A percentile compares a stretch with the other conserved stretches of the same genome.
Evolutionary conservation across 2,888 invertebrate genomes (phyloP).

Genomic region (Calameuta pallipes): DNA sequence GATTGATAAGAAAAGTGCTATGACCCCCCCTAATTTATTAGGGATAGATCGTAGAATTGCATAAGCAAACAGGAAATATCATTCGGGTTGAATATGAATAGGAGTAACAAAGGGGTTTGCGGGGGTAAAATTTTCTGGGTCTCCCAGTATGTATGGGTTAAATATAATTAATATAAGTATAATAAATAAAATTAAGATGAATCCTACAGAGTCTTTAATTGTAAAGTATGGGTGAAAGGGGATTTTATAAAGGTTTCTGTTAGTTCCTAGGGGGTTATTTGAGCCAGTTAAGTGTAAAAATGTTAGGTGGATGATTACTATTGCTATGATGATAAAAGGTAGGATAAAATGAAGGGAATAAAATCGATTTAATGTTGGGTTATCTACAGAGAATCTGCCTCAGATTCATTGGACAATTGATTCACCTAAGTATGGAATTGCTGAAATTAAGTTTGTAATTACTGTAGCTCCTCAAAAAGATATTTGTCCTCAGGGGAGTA

Average conservation of each 20-base stretch:
- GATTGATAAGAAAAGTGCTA: slow-evolving; percentile 76
- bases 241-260: slow-evolving; percentile 76
- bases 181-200: slow-evolving; percentile 70
- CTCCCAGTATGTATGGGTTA: slow-evolving; percentile 73
- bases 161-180: slow-evolving; percentile 69
- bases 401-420: slow-evolving; percentile 78
- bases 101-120: slow-evolving; percentile 79
- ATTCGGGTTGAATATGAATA: slow-evolving; percentile 84
- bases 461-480: slow-evolving; percentile 84
- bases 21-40: slow-evolving; percentile 82
- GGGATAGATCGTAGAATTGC: slow-evolving; percentile 84
- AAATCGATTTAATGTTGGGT: slow-evolving; percentile 81
- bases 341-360: slow-evolving; percentile 80
- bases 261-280: slow-evolving; percentile 75
- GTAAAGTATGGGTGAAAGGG: slow-evolving; percentile 77
- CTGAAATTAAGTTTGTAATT: slow-evolving; percentile 81
- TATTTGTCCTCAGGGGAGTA: slow-evolving; percentile 84
- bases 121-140: slow-evolving; percentile 80
- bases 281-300: slow-evolving; percentile 78
- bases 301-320: slow-evolving; percentile 74
- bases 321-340: slow-evolving; percentile 75
- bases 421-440: slow-evolving; percentile 76
- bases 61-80: slow-evolving; percentile 87
- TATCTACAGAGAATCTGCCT: slow-evolving; percentile 81
- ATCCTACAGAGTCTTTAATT: slow-evolving; percentile 74